Percentiles rank a stretch among this genome's conserved stretches.
phyloP scores from a whole-genome alignment of 2,113 vertebrate genomes.

The Drymodes brunneopygia region DNA sequence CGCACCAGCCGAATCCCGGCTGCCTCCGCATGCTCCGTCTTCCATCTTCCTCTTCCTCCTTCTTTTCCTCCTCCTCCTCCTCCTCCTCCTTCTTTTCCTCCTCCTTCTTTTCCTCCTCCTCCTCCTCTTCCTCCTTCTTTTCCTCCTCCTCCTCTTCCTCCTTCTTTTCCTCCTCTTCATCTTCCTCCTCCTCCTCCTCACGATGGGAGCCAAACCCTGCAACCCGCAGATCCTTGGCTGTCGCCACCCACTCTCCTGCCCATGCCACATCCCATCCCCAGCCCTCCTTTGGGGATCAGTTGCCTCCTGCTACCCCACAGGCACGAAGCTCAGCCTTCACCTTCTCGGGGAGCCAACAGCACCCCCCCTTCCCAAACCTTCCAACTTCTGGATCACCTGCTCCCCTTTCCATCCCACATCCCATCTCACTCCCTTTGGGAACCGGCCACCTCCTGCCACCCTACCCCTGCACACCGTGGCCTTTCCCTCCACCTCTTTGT shows the following conservation, averaged over 20 bases:
- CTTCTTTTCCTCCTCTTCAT: background rate
- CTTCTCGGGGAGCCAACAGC: background rate
- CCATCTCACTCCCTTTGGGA: fast-evolving
- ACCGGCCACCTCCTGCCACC: background rate
- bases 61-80: fast-evolving
- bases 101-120: background rate
- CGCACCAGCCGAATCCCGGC: background rate
- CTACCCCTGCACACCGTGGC: background rate
- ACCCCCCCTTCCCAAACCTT: background rate
- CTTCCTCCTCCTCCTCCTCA: background rate
- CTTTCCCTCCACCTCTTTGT: background rate
- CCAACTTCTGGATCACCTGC: background rate
- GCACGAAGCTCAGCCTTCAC: fast-evolving
- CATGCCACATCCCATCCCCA: background rate
- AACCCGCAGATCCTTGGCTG: background rate
- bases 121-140: background rate
- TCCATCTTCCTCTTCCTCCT: fast-evolving
- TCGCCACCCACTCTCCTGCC: background rate
- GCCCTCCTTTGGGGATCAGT: background rate
- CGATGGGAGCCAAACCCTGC: background rate
- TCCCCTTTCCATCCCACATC: fast-evolving
- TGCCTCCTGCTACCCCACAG: no score
- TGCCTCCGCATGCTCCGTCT: background rate
- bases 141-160: fast-evolving
- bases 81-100: background rate